Conservation (phyloP, 2,797 vertebrate species). For the Atherinosoma microstoma region DNA sequence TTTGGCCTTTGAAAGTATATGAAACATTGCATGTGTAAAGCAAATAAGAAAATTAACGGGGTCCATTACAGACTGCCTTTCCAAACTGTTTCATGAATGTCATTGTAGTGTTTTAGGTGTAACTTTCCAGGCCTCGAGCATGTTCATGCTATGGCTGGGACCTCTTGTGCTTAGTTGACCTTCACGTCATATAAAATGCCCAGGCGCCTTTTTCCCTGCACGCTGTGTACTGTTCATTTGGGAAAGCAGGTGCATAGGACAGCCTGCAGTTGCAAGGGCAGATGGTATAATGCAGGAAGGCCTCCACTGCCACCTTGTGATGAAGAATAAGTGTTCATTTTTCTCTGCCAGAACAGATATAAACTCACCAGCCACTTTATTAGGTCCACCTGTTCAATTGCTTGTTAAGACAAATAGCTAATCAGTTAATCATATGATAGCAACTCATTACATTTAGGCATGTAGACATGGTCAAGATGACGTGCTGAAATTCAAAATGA, state of each 20-base stretch:
- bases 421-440: background rate
- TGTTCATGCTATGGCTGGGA: constrained; percentile 3
- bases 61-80: background rate
- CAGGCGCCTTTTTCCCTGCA: constrained; percentile 18
- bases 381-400: background rate
- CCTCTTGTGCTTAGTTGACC: constrained; percentile 24
- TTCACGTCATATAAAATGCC: constrained; percentile 40
- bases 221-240: constrained; percentile 21
- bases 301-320: constrained; percentile 67
- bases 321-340: background rate
- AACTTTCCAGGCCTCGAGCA: background rate
- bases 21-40: constrained; percentile 1
- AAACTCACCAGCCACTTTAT: background rate
- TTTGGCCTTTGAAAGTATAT: background rate
- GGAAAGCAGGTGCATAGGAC: constrained; percentile 41
- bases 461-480: background rate
- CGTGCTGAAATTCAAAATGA: background rate
- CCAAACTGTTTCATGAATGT: background rate
- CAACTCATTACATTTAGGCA: background rate
- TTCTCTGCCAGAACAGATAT: background rate
- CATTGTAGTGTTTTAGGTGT: background rate
- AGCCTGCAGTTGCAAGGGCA: constrained; percentile 2
- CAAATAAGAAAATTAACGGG: background rate
- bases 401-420: too few species aligned
- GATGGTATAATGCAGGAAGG: background rate